Base-by-base conservation (phyloP, 2,113 vertebrate species). In the Trichomycterus rosablanca region DNA sequence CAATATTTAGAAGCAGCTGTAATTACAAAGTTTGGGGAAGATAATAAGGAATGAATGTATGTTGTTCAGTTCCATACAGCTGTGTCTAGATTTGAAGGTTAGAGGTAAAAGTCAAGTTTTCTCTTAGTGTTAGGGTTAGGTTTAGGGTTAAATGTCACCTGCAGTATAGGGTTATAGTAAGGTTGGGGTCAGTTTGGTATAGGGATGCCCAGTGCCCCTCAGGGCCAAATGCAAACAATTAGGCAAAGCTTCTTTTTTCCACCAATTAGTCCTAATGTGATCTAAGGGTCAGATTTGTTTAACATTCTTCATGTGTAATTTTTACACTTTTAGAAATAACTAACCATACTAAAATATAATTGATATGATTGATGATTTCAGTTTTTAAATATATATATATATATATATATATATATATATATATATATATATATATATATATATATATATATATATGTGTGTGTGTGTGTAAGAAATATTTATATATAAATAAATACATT, bases 81-180 rank as follows among this genome's bases (percentile, higher is more conserved):
- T 86, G 82, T 83, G 77, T 76, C 80, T 73, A 16, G 15, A 48
- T 77, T 81, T 78, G 74, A 74, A 73, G 80, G 60, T 76, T 63
- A 72, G 75, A 70, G 80, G 80, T 66, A 81, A 77, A 68, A 76
- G 76, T 74, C 63, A 14, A 26, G 74, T 66, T 22, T 62, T 59
- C 68, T 64, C 65, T 35, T 68, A 80, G 82, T 84, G 83, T 83
- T 78, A 79, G 76, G 80, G 84, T 86, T 86, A 83, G 81, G 76
- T 81, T 79, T 73, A 58, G 68, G 85, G 81, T 79, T 63, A 69
- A 65, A 76, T 81, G 78, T 77, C 72, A 70, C 39, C 22, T 67
- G 68, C 68, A 74, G 73, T 76, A 76, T 71, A 78, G 83, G 86
- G 84, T 86, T 83, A 81, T 67, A 74, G 77, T 74, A 67, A 54